Evolutionary conservation across 1,140 invertebrate species (phyloP).

Genomic region (Aphaenogaster floridana): DNA sequence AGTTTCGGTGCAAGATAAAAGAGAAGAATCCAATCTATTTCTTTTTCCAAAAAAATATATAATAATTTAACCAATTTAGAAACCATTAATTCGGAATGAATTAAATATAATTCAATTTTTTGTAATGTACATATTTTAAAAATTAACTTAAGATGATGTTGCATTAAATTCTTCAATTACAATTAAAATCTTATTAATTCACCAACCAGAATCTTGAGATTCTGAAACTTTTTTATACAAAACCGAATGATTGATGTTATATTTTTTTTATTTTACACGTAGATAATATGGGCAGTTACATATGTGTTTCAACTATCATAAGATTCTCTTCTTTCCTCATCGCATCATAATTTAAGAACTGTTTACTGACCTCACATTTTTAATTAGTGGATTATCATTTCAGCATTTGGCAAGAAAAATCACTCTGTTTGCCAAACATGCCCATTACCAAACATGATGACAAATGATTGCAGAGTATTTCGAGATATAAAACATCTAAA

Average conservation of each 20-base stretch:
- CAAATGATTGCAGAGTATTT: neutral
- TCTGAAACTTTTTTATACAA: neutral
- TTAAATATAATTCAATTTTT: conserved; percentile 2
- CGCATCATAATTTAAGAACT: neutral
- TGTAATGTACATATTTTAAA: no score
- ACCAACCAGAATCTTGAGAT: neutral
- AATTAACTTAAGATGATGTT: neutral
- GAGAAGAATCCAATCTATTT: neutral
- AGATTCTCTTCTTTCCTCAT: neutral
- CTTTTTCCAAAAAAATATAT: neutral
- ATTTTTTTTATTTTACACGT: neutral
- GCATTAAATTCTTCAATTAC: neutral
- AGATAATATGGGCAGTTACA: neutral
- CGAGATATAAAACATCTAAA: neutral
- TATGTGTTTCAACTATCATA: neutral
- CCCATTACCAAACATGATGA: neutral
- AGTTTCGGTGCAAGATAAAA: neutral
- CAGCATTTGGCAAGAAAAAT: neutral
- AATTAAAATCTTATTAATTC: neutral
- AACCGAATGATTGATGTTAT: neutral
- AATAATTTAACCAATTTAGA: conserved; percentile 1
- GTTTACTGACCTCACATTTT: neutral
- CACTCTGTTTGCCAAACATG: neutral
- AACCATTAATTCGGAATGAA: neutral
- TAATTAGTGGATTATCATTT: neutral